Percentiles rank a stretch among this genome's conserved stretches.
Evolutionary conservation across 2,113 vertebrate species (phyloP).

Genomic region (Tympanuchus pallidicinctus): DNA sequence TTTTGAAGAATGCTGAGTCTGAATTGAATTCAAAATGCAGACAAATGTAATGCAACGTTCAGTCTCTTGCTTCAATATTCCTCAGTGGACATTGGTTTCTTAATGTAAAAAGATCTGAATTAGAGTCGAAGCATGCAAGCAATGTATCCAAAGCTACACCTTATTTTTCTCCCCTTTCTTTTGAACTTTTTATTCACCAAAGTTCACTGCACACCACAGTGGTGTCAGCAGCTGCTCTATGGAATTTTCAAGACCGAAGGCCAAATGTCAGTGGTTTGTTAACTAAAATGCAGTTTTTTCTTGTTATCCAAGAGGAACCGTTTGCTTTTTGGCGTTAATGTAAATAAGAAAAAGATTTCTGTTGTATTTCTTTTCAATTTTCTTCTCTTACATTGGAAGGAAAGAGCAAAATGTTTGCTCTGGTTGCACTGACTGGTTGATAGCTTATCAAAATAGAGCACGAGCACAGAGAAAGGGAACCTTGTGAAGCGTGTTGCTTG

Average conservation of each 20-base stretch:
- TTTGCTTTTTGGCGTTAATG: background rate
- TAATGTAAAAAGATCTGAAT: background rate
- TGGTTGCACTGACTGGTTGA: background rate
- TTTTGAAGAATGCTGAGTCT: background rate
- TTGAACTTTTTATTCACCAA: background rate
- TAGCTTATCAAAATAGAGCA: constrained; percentile 1
- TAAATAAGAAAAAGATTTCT: constrained; percentile 33
- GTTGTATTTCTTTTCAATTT: background rate
- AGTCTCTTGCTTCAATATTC: background rate
- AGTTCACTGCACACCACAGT: background rate
- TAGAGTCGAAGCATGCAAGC: background rate
- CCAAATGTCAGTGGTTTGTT: background rate
- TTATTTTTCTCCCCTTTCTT: background rate
- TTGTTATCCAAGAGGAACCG: background rate
- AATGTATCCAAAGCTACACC: background rate
- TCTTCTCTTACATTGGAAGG: background rate
- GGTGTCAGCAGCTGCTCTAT: background rate
- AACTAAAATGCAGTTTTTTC: background rate
- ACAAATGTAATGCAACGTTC: background rate
- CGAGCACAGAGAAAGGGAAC: background rate
- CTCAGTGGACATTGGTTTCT: background rate
- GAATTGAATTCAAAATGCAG: background rate
- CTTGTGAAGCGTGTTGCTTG: background rate
- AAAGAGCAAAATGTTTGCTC: background rate
- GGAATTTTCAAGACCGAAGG: background rate